A percentile compares a stretch with the other conserved stretches of the same genome.
Conservation (phyloP, 1,140 invertebrate species). For the Lasioglossum albipes region DNA sequence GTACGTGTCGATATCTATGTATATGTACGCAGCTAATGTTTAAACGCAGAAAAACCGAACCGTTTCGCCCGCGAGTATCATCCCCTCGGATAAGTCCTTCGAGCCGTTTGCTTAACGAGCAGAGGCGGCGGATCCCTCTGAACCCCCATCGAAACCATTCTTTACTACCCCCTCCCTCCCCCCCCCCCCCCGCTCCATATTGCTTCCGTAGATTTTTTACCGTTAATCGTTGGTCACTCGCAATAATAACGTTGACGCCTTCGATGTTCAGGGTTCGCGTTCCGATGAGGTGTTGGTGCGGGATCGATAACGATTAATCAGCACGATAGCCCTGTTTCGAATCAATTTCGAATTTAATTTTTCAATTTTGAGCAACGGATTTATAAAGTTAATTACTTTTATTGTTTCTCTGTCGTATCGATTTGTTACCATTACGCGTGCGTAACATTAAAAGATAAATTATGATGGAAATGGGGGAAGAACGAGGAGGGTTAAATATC, state of each 20-base stretch:
- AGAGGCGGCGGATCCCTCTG: constrained; percentile 3
- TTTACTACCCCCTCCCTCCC: not conserved
- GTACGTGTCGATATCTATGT: constrained; percentile 38
- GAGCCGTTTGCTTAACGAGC: not conserved
- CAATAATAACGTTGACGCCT: constrained; percentile 17
- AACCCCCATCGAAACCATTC: not conserved
- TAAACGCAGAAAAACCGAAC: constrained; percentile 7
- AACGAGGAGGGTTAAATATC: too few species aligned
- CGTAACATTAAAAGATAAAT: too few species aligned
- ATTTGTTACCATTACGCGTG: too few species aligned
- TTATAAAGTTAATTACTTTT: too few species aligned
- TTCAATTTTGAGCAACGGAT: too few species aligned
- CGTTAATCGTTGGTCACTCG: constrained; percentile 34
- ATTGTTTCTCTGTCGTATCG: too few species aligned
- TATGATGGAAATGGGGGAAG: too few species aligned
- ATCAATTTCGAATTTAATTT: too few species aligned
- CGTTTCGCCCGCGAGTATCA: not conserved
- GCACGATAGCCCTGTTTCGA: too few species aligned
- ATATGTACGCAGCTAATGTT: constrained; percentile 32
- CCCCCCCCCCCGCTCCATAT: not conserved
- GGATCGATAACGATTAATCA: not conserved
- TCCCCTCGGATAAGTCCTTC: too few species aligned
- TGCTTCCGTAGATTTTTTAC: constrained; percentile 48
- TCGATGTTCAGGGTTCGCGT: not conserved
- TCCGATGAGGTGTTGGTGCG: not conserved